Evolutionary conservation across 2,888 invertebrate genomes (phyloP), one percentile per base, ranked within the genome.

Genomic region (Beris chalybata): DNA sequence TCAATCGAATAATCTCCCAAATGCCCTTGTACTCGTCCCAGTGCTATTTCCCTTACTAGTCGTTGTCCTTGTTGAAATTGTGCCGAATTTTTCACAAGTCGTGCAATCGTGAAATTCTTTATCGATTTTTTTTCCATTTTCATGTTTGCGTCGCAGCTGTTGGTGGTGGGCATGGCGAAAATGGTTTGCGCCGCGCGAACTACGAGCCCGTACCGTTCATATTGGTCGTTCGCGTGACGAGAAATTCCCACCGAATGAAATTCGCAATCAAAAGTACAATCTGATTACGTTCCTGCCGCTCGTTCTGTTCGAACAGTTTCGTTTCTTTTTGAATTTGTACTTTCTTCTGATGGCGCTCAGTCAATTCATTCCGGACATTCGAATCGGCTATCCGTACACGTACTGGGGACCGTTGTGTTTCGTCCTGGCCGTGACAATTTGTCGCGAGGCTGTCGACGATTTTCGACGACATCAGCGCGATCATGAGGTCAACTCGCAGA

Each of bases 381-480:
- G 94, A 73, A 95, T 99, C 75, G 98, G 99, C 3, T 97, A 96
- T 79, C 86, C 98, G 53, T 99, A 98, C 81, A 99, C 99, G 0
- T 99, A 99, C 81, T 99, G 99, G 99, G 98, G 96, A 69, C 99
- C 99, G 54, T 81, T 99, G 77, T 91, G 95, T 74, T 99, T 99
- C 83, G 99, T 99, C 31, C 83, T 99, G 66, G 87, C 92, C 71
- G 96, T 99, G 9, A 99, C 99, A 12, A 87, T 99, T 79, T 92
- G 93, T 77, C 89, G 99, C 59, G 99, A 99, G 82, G 97, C 95
- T 1, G 87, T 97, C 31, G 99, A 99, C 82, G 99, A 99, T 82
- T 89, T 95, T 75, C 86, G 97, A 72, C 85, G 99, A 73, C 92
- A 90, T 79, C 87, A 94, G 77, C 84, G 99, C 68, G 99, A 99